Evolutionary conservation across 92 coral and sea anemone species (phyloP).

Genomic region (Heliopora coerulea): DNA sequence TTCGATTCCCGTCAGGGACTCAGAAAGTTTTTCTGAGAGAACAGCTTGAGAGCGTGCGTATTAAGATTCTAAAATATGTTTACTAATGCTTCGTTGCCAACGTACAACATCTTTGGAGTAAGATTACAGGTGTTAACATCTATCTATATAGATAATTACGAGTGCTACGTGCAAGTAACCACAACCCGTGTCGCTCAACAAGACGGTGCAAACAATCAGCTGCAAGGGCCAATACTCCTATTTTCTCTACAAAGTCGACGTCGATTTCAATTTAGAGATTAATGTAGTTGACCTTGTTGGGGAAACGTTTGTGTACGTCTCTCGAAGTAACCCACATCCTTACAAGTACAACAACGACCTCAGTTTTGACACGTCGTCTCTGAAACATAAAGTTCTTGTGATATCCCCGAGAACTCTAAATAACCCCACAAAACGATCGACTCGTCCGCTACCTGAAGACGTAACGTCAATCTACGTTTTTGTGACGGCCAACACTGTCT

Average conservation of each 20-base stretch:
- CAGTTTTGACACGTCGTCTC: slow-evolving; percentile 34
- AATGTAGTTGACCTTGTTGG: slow-evolving; percentile 26
- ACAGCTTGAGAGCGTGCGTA: too few species aligned
- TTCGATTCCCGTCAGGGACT: too few species aligned
- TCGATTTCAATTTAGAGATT: slow-evolving; percentile 27
- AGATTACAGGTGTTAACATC: too few species aligned
- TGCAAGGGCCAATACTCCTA: slow-evolving; percentile 10
- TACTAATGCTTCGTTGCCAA: too few species aligned
- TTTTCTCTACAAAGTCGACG: slow-evolving; percentile 37
- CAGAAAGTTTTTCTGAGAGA: too few species aligned
- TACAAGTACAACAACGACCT: slow-evolving; percentile 43
- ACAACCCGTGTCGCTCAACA: slow-evolving; percentile 7
- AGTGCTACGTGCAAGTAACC: slow-evolving; percentile 39
- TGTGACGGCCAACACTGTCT: slow-evolving; percentile 21
- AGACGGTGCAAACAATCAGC: slow-evolving; percentile 3
- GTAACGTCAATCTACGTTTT: slow-evolving; percentile 10
- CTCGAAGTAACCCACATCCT: slow-evolving; percentile 41
- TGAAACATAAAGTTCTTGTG: slow-evolving; percentile 34
- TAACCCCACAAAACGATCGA: slow-evolving; percentile 22
- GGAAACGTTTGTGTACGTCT: slow-evolving; percentile 28
- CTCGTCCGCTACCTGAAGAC: background rate
- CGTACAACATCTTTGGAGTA: too few species aligned
- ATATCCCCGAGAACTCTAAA: background rate
- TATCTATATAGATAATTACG: too few species aligned
- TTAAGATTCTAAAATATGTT: too few species aligned